Conservation (phyloP, 2,888 invertebrate species). For the Perizoma affinitatum region DNA sequence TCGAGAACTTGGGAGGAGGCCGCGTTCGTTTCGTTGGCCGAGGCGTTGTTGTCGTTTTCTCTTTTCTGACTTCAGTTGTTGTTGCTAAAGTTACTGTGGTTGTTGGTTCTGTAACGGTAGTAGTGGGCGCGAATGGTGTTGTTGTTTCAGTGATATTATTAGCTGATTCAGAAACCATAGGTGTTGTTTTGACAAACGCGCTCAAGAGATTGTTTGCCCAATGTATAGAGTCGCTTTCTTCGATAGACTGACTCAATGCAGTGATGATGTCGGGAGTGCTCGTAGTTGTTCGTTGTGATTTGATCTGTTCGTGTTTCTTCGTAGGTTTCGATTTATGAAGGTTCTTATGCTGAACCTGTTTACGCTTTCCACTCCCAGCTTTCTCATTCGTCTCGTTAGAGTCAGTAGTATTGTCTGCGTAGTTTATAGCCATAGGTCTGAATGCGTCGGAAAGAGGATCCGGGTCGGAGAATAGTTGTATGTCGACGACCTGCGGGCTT, state of each 20-base stretch:
- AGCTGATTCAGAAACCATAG: constrained; percentile 61
- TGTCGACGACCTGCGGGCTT: constrained; percentile 73
- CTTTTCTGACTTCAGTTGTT: constrained; percentile 31
- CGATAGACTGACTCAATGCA: constrained; percentile 46
- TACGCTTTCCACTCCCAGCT: constrained; percentile 47
- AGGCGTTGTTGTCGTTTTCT: constrained; percentile 53
- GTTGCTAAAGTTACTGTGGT: constrained; percentile 32
- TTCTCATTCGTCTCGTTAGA: constrained; percentile 40
- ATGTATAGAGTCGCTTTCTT: constrained; percentile 55
- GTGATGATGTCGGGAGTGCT: constrained; percentile 70
- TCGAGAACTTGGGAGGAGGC: constrained; percentile 66
- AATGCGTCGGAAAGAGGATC: constrained; percentile 66
- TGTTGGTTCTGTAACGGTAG: constrained; percentile 41
- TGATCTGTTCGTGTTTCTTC: constrained; percentile 62
- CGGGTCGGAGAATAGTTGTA: constrained; percentile 56
- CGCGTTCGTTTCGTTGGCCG: constrained; percentile 64
- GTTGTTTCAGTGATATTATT: constrained; percentile 45
- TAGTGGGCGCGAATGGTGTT: constrained; percentile 39
- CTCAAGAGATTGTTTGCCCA: constrained; percentile 68
- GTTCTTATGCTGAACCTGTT: constrained; percentile 53
- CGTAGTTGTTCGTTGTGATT: constrained; percentile 57
- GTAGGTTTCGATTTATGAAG: constrained; percentile 57
- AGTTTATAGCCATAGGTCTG: constrained; percentile 66
- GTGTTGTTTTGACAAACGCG: constrained; percentile 73
- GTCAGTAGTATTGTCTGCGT: constrained; percentile 43